A percentile compares a stretch with the other conserved stretches of the same genome.
phyloP scores from a whole-genome alignment of 2,113 vertebrate species.

The Podarcis muralis region DNA sequence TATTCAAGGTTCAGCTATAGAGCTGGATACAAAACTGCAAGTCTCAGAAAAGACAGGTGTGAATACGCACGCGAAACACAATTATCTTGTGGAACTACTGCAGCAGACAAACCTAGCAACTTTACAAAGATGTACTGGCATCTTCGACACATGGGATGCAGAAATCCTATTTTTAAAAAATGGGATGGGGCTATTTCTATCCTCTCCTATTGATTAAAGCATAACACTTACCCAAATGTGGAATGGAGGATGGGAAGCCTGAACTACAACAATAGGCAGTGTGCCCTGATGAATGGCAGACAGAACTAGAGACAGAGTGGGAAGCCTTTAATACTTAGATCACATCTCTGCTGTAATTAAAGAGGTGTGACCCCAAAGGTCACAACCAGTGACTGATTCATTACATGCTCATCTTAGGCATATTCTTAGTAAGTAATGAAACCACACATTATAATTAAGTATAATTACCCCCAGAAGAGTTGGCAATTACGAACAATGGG shows the following conservation, averaged over 20 bases:
- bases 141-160: not conserved
- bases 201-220: not conserved
- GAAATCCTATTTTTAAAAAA: not conserved
- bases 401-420: not conserved
- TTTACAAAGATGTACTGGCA: not conserved
- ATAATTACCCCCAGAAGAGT: not conserved
- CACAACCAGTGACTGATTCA: not conserved
- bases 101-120: not conserved
- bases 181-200: not conserved
- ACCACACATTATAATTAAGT: not conserved
- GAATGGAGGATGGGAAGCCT: not conserved
- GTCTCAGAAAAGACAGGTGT: not conserved
- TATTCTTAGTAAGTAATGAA: not conserved
- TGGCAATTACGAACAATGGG: not conserved
- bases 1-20: not conserved
- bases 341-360: not conserved
- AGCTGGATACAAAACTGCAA: not conserved
- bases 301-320: not conserved
- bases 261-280: not conserved
- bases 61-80: not conserved
- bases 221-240: too few relatives aligned
- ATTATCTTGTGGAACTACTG: not conserved
- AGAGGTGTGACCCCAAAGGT: not conserved
- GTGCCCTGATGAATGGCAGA: not conserved
- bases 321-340: not conserved